Percentiles rank a stretch among this genome's conserved stretches.
Evolutionary conservation across 1,140 invertebrate genomes (phyloP).

Genomic region (Coelopa frigida): DNA sequence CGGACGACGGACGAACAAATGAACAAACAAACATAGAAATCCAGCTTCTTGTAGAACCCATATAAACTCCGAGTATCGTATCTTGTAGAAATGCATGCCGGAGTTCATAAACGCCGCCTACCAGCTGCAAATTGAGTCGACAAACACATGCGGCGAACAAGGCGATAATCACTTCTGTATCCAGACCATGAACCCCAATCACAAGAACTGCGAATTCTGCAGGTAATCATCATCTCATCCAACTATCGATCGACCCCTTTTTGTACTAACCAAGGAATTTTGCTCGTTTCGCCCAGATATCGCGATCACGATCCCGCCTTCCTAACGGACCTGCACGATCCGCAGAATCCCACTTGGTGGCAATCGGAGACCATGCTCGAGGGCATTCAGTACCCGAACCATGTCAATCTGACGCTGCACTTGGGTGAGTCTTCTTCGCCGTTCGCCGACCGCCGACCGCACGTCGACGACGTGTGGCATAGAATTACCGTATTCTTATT

Average conservation of each 20-base stretch:
- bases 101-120: conserved; percentile 96
- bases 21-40: background rate
- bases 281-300: conserved; percentile 15
- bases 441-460: background rate
- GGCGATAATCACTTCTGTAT: conserved; percentile 77
- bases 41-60: no score
- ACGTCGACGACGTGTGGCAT: no score
- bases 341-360: conserved; percentile 93
- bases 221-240: conserved; percentile 19
- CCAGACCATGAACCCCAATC: conserved; percentile 64
- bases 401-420: conserved; percentile 86
- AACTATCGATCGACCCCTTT: background rate
- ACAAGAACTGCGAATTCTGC: conserved; percentile 50
- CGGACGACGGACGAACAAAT: no score
- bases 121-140: conserved; percentile 76
- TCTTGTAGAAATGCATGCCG: conserved; percentile 79
- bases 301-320: conserved; percentile 47
- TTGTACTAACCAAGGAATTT: background rate
- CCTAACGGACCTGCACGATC: conserved; percentile 85
- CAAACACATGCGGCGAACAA: conserved; percentile 88
- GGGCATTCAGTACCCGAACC: conserved; percentile 78
- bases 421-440: conserved; percentile 60
- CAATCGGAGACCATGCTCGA: conserved; percentile 97
- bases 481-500: no score
- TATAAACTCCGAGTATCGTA: no score